Base-by-base conservation (phyloP, 2,888 invertebrate genomes). In the Allacma fusca region DNA sequence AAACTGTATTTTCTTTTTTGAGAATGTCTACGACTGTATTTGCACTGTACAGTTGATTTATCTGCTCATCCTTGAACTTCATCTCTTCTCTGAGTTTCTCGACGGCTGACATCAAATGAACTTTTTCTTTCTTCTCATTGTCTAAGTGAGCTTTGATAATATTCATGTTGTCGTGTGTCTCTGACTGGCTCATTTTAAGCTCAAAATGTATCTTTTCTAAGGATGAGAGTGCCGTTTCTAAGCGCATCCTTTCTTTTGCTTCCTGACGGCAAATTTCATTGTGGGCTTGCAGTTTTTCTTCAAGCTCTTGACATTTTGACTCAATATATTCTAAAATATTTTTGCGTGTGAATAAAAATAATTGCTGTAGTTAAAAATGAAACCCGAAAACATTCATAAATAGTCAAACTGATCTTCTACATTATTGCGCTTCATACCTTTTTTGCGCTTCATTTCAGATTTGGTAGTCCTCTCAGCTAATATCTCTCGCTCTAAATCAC, bases 401-500 rank as follows among this genome's bases (percentile, higher is more conserved):
- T n/a, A n/a, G n/a, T n/a, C n/a, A n/a, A n/a, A n/a, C n/a, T n/a
- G n/a, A n/a, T n/a, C n/a, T n/a, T n/a, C n/a, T n/a, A n/a, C n/a
- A n/a, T n/a, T n/a, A n/a, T n/a, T n/a, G n/a, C n/a, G n/a, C n/a
- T n/a, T n/a, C n/a, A 57, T 50, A 75, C 75, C 75, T 69, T 75
- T 75, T 57, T 24, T 68, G 16, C 75, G 21, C 34, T 75, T 75
- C 68, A 75, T 59, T 34, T 75, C 75, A 4, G 68, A 29, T 59
- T 75, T 75, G 19, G 68, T 68, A 0, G 44, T 75, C 28, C 75
- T 50, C 28, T 75, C 75, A 16, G 24, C 29, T 21, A 57, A 9
- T 0, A 75, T n/a, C n/a, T 75, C 75, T 16, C 57, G 68, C 23
- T 75, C 75, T 23, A 75, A 59, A 24, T 75, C 75, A 21, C 40